Percentiles rank a stretch among this genome's conserved stretches.
phyloP scores from a whole-genome alignment of 2,113 vertebrate species.

The Pluvialis apricaria region DNA sequence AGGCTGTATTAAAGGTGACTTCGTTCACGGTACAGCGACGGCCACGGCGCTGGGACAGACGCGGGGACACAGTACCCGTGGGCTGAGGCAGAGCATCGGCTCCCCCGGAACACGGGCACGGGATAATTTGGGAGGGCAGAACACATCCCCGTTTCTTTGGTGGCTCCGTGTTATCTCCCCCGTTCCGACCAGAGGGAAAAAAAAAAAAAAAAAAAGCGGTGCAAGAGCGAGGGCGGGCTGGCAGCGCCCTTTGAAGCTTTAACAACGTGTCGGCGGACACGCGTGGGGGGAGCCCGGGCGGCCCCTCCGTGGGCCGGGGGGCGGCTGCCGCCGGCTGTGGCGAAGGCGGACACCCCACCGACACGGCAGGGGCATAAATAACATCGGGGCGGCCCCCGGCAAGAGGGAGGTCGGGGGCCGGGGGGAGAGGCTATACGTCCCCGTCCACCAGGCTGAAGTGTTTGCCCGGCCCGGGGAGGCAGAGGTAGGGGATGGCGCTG shows the following conservation, averaged over 20 bases:
- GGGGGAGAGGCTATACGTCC: conserved; percentile 73
- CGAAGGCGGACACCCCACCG: not conserved
- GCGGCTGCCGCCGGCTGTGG: not conserved
- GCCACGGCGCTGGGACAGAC: not conserved
- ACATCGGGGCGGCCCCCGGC: not conserved
- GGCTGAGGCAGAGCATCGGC: not conserved
- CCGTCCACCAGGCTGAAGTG: conserved; percentile 83
- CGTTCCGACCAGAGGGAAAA: not conserved
- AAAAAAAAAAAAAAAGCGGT: not conserved
- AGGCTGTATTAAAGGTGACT: not conserved
- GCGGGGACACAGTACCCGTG: not conserved
- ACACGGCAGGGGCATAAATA: not conserved
- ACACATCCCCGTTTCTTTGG: conserved; percentile 1
- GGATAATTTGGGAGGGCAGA: not conserved
- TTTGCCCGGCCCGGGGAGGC: conserved; percentile 81
- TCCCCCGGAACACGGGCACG: not conserved
- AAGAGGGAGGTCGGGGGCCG: not conserved
- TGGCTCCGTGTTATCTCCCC: not conserved
- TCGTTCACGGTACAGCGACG: not conserved
- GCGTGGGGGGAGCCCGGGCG: not conserved
- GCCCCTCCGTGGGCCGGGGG: not conserved
- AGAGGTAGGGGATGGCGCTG: conserved; percentile 81
- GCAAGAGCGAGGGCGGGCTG: not conserved
- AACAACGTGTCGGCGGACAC: not conserved
- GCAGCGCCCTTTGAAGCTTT: not conserved